These are phyloP conservation scores for Panthera tigris DNA, from an alignment of 2,113 vertebrate species.

Conservation along the genomic window DNA sequence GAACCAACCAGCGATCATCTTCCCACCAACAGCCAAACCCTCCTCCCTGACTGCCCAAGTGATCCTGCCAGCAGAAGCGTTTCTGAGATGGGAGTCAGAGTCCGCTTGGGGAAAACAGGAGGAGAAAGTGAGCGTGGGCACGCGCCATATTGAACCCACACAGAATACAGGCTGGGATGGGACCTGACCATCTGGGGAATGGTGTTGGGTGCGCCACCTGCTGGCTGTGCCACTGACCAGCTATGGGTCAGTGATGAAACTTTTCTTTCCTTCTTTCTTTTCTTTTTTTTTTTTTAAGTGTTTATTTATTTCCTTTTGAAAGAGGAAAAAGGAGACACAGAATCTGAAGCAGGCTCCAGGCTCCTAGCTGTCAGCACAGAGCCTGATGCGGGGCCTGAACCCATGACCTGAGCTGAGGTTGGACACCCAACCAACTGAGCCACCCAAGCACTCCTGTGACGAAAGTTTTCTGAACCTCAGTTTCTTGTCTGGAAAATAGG, in stretches of 20 bases:
- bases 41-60: not conserved
- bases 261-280: no score
- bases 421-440: no score
- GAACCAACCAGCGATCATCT: not conserved
- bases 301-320: no score
- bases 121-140: not conserved
- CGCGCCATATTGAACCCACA: rapidly evolving
- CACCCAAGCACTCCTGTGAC: no score
- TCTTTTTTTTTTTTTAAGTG: no score
- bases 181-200: not conserved
- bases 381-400: no score
- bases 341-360: no score
- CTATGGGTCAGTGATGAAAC: not conserved
- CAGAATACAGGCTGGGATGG: not conserved
- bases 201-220: not conserved
- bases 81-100: not conserved
- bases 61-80: not conserved
- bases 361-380: no score
- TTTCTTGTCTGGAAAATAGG: not conserved
- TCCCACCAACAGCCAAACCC: not conserved
- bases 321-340: no score
- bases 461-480: not conserved
- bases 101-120: not conserved
- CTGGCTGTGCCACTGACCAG: not conserved
- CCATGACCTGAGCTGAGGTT: no score